phyloP scores from a whole-genome alignment of 2,888 invertebrate species.

The Therioaphis trifolii region DNA sequence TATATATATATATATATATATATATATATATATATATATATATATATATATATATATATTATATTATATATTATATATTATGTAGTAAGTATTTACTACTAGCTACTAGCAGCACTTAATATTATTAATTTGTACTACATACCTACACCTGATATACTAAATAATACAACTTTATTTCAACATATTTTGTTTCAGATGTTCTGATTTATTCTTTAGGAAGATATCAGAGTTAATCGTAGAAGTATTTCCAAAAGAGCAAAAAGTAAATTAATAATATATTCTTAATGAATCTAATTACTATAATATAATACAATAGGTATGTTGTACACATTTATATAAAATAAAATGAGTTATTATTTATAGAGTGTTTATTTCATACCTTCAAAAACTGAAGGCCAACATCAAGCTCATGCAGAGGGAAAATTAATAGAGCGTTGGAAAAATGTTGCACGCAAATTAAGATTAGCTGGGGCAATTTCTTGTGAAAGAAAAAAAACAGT shows the following conservation, averaged over 20 bases:
- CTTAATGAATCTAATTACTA: not conserved
- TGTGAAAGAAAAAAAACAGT: constrained; percentile 19
- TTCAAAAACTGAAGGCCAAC: constrained; percentile 2
- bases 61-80: too few relatives aligned
- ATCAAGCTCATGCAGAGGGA: not conserved
- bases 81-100: too few relatives aligned
- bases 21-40: too few relatives aligned
- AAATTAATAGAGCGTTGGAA: constrained; percentile 9
- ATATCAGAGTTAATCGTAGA: not conserved
- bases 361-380: constrained; percentile 15
- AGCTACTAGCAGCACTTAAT: too few relatives aligned
- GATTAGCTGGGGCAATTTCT: not conserved
- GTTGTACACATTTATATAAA: not conserved
- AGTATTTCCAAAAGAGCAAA: constrained; percentile 15
- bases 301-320: not conserved
- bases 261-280: not conserved
- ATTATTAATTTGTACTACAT: too few relatives aligned
- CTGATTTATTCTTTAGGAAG: not conserved
- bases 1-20: not conserved
- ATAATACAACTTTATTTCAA: too few relatives aligned
- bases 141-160: too few relatives aligned
- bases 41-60: too few relatives aligned
- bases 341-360: not conserved
- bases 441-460: constrained; percentile 10
- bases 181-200: not conserved